A percentile compares a stretch with the other conserved stretches of the same genome.
phyloP scores from a whole-genome alignment of 2,888 invertebrate genomes.

The Baccha elongata region DNA sequence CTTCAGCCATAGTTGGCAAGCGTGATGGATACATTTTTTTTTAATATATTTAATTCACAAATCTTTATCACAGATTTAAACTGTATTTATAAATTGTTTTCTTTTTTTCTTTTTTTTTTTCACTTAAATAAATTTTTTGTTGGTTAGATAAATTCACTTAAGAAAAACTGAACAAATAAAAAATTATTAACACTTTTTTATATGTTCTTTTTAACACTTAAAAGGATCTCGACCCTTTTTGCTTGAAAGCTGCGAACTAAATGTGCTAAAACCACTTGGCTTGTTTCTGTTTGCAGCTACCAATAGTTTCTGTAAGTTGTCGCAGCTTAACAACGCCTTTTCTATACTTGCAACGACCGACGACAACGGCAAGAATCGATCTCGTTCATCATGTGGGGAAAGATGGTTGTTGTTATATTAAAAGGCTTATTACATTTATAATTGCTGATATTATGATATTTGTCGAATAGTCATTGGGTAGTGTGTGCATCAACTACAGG shows the following conservation, averaged over 20 bases:
- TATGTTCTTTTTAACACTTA: constrained; percentile 4
- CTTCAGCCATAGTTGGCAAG: constrained; percentile 46
- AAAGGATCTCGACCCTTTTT: constrained; percentile 7
- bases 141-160: neutral
- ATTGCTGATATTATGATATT: constrained; percentile 58
- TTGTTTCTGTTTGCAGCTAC: constrained; percentile 36
- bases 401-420: constrained; percentile 36
- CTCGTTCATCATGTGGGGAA: constrained; percentile 47
- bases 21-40: constrained; percentile 49
- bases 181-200: neutral
- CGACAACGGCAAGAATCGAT: constrained; percentile 51
- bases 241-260: constrained; percentile 19
- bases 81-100: neutral
- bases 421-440: constrained; percentile 53
- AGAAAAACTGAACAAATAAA: neutral
- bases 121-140: neutral
- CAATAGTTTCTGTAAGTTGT: constrained; percentile 40
- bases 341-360: constrained; percentile 18
- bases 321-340: constrained; percentile 33
- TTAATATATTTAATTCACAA: constrained; percentile 15
- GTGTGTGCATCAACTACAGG: neutral
- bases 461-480: constrained; percentile 46
- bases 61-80: constrained; percentile 3
- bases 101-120: neutral
- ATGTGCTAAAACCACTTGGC: neutral